Conservation (phyloP, 2,113 vertebrate species). For the Gracilinanus agilis region DNA sequence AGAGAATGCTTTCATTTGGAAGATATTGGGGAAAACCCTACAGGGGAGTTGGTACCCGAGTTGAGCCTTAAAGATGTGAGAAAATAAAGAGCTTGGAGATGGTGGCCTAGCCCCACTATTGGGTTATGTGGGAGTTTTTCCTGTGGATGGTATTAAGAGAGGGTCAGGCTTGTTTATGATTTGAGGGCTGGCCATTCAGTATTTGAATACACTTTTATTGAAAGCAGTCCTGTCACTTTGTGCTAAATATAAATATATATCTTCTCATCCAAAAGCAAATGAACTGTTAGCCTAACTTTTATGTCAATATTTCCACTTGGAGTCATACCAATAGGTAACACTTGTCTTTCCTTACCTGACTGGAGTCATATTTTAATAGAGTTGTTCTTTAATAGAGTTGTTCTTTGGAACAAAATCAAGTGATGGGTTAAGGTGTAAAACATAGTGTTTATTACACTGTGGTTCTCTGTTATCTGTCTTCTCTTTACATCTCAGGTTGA, state of each 20-base stretch:
- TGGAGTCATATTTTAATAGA: not conserved
- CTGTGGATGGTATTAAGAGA: not conserved
- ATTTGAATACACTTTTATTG: slow-evolving; percentile 18
- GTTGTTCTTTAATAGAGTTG: too few species aligned
- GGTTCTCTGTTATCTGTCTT: slow-evolving; percentile 43
- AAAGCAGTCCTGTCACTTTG: slow-evolving; percentile 11
- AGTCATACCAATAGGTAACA: slow-evolving; percentile 29
- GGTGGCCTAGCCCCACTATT: not conserved
- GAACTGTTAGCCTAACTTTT: slow-evolving; percentile 43
- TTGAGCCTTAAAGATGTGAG: not conserved
- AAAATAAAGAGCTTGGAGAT: not conserved
- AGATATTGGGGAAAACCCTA: not conserved
- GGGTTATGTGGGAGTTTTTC: not conserved
- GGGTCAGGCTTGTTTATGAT: not conserved
- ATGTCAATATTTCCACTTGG: slow-evolving; percentile 46
- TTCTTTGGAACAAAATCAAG: slow-evolving; percentile 5
- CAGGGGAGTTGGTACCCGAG: not conserved
- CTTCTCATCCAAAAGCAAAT: slow-evolving; percentile 29
- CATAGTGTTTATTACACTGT: not conserved
- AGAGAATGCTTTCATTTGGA: not conserved
- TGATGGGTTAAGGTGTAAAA: slow-evolving; percentile 23
- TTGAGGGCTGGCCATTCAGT: slow-evolving; percentile 39
- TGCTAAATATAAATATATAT: slow-evolving; percentile 13
- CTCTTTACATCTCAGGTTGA: slow-evolving; percentile 54
- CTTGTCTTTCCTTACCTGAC: not conserved